Conservation (phyloP, 1,140 invertebrate genomes). For the Drosophila triauraria region DNA sequence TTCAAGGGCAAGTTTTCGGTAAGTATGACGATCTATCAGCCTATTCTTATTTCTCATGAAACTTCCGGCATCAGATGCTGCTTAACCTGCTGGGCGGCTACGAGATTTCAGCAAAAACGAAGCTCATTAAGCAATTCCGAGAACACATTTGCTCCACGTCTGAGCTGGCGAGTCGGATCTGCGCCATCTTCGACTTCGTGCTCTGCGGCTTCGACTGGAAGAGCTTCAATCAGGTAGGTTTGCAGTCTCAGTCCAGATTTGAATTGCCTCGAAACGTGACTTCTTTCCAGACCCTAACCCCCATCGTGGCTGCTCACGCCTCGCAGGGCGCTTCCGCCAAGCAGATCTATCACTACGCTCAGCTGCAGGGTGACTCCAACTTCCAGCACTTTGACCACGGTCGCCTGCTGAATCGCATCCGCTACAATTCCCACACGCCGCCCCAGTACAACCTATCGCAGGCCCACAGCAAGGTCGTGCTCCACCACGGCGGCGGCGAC, state of each 20-base stretch:
- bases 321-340: constrained; percentile 50
- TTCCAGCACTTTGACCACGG: constrained; percentile 50
- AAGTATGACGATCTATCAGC: neutral
- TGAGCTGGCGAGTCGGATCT: constrained; percentile 29
- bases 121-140: constrained; percentile 38
- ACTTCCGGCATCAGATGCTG: constrained; percentile 21
- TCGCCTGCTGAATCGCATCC: constrained; percentile 8
- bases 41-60: too few relatives aligned
- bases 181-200: constrained; percentile 53
- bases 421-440: neutral
- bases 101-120: constrained; percentile 21
- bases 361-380: constrained; percentile 1
- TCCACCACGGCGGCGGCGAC: constrained; percentile 43
- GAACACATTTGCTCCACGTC: constrained; percentile 36
- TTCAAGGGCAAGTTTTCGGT: constrained; percentile 55
- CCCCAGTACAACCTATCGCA: constrained; percentile 44
- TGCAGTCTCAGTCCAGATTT: too few relatives aligned
- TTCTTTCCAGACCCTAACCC: constrained; percentile 35
- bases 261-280: too few relatives aligned
- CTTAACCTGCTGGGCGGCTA: constrained; percentile 49
- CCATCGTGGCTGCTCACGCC: constrained; percentile 44
- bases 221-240: constrained; percentile 44
- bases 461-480: constrained; percentile 23
- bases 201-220: constrained; percentile 59
- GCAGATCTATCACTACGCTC: constrained; percentile 55